Percentiles rank a stretch among this genome's conserved stretches.
phyloP scores from a whole-genome alignment of 1,140 invertebrate species.

The Tenebrio molitor region DNA sequence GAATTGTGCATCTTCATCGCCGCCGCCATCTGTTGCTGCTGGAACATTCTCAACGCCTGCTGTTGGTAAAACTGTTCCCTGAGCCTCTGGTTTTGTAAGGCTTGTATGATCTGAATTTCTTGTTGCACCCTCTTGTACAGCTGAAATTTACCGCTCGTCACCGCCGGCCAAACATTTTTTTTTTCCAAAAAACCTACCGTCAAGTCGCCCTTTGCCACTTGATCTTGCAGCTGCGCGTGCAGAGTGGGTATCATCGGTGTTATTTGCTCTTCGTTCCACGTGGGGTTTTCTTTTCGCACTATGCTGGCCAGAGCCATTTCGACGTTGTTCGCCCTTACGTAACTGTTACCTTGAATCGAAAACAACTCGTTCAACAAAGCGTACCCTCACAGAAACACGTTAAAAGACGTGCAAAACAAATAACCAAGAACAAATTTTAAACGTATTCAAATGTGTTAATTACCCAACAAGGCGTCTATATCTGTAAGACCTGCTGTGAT shows the following conservation, averaged over 20 bases:
- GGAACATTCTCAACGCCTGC: conserved; percentile 55
- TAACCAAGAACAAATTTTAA: too few species aligned
- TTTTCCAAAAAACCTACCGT: conserved; percentile 45
- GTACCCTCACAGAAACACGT: too few species aligned
- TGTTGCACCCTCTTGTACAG: conserved; percentile 52
- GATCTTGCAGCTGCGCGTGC: conserved; percentile 55
- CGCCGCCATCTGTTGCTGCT: conserved; percentile 54
- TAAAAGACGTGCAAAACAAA: too few species aligned
- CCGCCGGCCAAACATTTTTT: too few species aligned
- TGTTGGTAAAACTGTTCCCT: conserved; percentile 60
- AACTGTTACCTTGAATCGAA: conserved; percentile 2
- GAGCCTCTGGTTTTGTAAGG: conserved; percentile 50
- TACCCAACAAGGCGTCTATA: not conserved
- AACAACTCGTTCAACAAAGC: too few species aligned
- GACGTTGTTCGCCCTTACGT: conserved; percentile 33
- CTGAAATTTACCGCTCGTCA: too few species aligned
- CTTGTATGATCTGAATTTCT: conserved; percentile 54
- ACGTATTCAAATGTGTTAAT: too few species aligned
- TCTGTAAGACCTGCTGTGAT: not conserved
- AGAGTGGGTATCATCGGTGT: conserved; percentile 59
- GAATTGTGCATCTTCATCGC: conserved; percentile 4
- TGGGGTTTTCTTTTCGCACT: conserved; percentile 60
- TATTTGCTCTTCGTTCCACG: conserved; percentile 59
- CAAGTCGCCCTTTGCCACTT: conserved; percentile 49
- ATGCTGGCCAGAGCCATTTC: conserved; percentile 58